Base-by-base conservation (phyloP, 2,888 invertebrate species). In the Pyralis farinalis region DNA sequence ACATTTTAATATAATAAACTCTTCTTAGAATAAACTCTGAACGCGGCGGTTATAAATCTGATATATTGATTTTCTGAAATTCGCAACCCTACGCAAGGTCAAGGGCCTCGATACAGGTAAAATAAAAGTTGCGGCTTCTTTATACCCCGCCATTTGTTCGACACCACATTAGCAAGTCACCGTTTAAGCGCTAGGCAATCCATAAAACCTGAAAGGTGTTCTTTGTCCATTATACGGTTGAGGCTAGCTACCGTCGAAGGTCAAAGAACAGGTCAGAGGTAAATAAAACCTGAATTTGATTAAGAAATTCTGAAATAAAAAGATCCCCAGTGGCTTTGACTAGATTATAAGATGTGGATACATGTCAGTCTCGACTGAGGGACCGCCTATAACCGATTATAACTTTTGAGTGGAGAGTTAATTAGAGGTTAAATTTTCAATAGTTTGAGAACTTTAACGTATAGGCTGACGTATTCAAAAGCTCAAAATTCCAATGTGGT, bases 211-310 rank as follows among this genome's bases (percentile, higher is more conserved):
- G 28, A 30, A 34, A 34, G 27, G 30, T n/a, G n/a, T 29, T 36
- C 34, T 37, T 42, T 37, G 37, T 42, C 30, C 7, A 21, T 16
- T 16, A 16, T 21, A 37, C 42, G 33, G 32, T 36, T 40, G 30
- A 25, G 34, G 3, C 29, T 10, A 27, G 10, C 29, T 5, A 21
- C 30, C 9, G 16, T 22, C 31, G 28, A 47, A 47, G 44, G 45
- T 42, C 44, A 29, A 30, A 33, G 11, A 21, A 12, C 34, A 28
- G 38, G 34, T 41, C 40, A 25, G 37, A 35, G 28, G 40, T 38
- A 44, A 37, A 34, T 40, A 40, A 35, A 29, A 4, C 16, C 16
- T 16, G 16, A 16, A 16, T 16, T 16, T 16, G 16, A 16, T 16
- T 16, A 16, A 4, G 4, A 16, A 16, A 16, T 16, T 3, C 3